Evolutionary conservation across 2,888 invertebrate species (phyloP).

Genomic region (Halictus ligatus): DNA sequence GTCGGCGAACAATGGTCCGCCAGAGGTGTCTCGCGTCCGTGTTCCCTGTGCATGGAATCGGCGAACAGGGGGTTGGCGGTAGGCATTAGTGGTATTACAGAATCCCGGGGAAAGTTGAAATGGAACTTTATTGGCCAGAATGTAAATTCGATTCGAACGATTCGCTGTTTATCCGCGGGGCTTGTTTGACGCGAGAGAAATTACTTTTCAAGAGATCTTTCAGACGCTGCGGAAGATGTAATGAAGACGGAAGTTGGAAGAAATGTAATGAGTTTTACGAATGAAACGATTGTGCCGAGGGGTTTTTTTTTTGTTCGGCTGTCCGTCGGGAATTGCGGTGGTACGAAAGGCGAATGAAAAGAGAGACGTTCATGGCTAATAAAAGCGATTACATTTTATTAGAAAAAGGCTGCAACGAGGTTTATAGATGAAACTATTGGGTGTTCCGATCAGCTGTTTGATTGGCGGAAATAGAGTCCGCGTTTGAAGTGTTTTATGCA

Average conservation of each 20-base stretch:
- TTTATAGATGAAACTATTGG: not conserved
- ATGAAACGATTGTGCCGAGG: not conserved
- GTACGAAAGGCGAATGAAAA: not conserved
- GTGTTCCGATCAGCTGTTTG: not conserved
- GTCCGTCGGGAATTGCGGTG: not conserved
- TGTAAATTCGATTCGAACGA: not conserved
- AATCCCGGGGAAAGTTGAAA: not conserved
- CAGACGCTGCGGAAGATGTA: not conserved
- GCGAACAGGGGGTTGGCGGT: not conserved
- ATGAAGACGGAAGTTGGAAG: constrained; percentile 1
- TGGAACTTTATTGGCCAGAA: not conserved
- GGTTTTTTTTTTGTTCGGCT: not conserved
- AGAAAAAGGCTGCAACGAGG: not conserved
- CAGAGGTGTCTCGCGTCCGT: not conserved
- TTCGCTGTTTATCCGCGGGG: constrained; percentile 22
- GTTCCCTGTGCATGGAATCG: not conserved
- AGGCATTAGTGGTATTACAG: constrained; percentile 1
- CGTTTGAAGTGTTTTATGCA: not conserved
- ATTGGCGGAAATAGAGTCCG: not conserved
- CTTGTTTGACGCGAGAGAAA: not conserved
- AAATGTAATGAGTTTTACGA: not conserved
- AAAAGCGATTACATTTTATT: not conserved
- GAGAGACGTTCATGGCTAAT: not conserved
- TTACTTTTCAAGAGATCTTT: not conserved
- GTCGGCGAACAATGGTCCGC: not conserved